Evolutionary conservation across 2,113 vertebrate species (phyloP), one percentile per base, ranked within the genome.

Genomic region (Motacilla tschutschensis): DNA sequence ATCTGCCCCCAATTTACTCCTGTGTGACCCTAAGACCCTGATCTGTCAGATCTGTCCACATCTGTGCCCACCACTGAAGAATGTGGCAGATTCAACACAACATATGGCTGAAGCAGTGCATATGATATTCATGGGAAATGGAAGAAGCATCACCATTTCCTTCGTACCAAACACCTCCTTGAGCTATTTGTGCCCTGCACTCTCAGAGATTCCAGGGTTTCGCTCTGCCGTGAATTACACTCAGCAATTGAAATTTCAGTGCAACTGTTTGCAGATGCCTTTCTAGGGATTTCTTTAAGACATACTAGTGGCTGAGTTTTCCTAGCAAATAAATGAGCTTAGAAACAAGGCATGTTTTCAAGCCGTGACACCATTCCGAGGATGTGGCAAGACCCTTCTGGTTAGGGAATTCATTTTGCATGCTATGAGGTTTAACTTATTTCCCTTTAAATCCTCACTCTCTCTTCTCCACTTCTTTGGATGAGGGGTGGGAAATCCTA

Each of bases 1-100:
- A 98, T 98, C 98, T 99, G 98, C 98, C 98, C 98, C 97, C 97
- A 98, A 98, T 99, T 99, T 98, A 98, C 98, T 99, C 96, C 96
- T 94, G 94, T 53, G 95, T 98, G 98, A 99, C 98, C 98, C 97
- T 83, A 74, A 95, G 97, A 98, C 98, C 98, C 96, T 94, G 95
- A 90, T 97, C 97, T 97, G 96, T 98, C 97, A 95, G 92, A 97
- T 94, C 95, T 96, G 93, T 94, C 95, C 95, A 95, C 96, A 96
- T 97, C 94, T 96, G 97, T 97, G 95, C 97, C 97, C 97, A 96
- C 94, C 94, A 96, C 90, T 10, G 88, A 97, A 96, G 96, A 97
- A 96, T 96, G 95, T 96, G 95, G 89, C 91, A 62, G 76, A 95
- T 95, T 93, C 94, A 80, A 85, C 66, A 50, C 91, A 93, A 94